These are phyloP conservation scores for Pseudococcus longispinus DNA, from an alignment of 2,888 invertebrate species.

Conservation along the genomic window DNA sequence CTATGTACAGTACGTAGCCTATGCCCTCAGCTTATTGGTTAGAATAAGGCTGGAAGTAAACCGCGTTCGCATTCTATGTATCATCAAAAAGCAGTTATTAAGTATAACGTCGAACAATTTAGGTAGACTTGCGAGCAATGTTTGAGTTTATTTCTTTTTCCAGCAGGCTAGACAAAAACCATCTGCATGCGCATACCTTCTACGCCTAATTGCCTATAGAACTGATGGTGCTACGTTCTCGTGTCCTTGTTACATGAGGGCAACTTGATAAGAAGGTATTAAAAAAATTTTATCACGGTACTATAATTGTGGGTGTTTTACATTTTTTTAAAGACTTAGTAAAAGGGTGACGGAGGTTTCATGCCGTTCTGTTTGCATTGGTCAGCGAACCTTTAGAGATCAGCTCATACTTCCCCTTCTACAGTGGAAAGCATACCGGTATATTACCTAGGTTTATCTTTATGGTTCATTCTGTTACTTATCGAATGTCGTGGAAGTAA, in stretches of 20 bases:
- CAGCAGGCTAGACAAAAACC: slow-evolving; percentile 9
- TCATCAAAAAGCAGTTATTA: slow-evolving; percentile 11
- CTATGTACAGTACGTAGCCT: not conserved
- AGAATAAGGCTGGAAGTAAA: not conserved
- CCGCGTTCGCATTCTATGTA: slow-evolving; percentile 1
- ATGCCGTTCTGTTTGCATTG: not conserved
- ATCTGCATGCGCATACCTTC: not conserved
- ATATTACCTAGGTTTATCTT: too few relatives aligned
- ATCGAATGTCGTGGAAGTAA: too few relatives aligned
- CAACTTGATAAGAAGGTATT: not conserved
- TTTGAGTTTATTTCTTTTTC: not conserved
- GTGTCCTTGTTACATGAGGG: not conserved
- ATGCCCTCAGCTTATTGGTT: not conserved
- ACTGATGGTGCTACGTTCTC: not conserved
- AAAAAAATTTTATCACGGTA: not conserved
- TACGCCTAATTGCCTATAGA: not conserved
- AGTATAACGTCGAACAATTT: not conserved
- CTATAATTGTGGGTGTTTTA: not conserved
- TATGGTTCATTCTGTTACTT: too few relatives aligned
- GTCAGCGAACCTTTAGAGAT: not conserved
- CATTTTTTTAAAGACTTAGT: not conserved
- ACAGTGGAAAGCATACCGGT: too few relatives aligned
- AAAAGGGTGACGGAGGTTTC: not conserved
- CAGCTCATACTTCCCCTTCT: too few relatives aligned
- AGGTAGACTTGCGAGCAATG: slow-evolving; percentile 6